Evolutionary conservation across 2,797 vertebrate species (phyloP).

Genomic region (Coregonus suidteri): DNA sequence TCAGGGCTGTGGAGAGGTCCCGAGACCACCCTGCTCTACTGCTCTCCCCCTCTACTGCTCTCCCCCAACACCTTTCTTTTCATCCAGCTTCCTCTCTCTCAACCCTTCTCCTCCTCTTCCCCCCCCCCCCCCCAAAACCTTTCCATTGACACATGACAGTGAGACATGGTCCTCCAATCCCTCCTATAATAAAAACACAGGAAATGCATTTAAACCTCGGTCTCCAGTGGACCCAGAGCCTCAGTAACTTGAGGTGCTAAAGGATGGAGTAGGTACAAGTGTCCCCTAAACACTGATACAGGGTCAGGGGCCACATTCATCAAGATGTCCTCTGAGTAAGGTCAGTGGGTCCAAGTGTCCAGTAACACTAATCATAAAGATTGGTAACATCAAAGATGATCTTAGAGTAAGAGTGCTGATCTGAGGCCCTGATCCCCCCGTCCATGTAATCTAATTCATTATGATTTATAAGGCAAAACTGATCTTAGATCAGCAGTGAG

Average conservation of each 20-base stretch:
- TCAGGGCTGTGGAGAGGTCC: constrained; percentile 40
- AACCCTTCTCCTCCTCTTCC: constrained; percentile 4
- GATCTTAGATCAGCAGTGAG: too few relatives aligned
- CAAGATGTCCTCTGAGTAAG: neutral
- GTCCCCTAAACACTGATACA: neutral
- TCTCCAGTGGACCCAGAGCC: too few relatives aligned
- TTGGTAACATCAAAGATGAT: too few relatives aligned
- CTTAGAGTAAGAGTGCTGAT: neutral
- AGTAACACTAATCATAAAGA: too few relatives aligned
- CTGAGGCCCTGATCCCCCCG: neutral
- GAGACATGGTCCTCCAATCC: constrained; percentile 53
- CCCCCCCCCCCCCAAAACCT: constrained; percentile 28
- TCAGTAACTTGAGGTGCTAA: neutral
- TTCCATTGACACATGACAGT: constrained; percentile 56
- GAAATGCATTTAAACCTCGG: constrained; percentile 70
- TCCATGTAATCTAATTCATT: neutral
- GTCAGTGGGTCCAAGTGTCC: too few relatives aligned
- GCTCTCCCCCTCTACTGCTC: too few relatives aligned
- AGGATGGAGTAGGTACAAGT: constrained; percentile 6
- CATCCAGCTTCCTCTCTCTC: neutral
- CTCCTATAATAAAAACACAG: constrained; percentile 68
- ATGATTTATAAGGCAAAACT: too few relatives aligned
- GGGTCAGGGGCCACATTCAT: too few relatives aligned
- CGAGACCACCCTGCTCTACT: too few relatives aligned
- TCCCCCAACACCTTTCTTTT: too few relatives aligned